A percentile compares a stretch with the other conserved stretches of the same genome.
Conservation (phyloP, 2,113 vertebrate species). For the Seriola aureovittata region DNA sequence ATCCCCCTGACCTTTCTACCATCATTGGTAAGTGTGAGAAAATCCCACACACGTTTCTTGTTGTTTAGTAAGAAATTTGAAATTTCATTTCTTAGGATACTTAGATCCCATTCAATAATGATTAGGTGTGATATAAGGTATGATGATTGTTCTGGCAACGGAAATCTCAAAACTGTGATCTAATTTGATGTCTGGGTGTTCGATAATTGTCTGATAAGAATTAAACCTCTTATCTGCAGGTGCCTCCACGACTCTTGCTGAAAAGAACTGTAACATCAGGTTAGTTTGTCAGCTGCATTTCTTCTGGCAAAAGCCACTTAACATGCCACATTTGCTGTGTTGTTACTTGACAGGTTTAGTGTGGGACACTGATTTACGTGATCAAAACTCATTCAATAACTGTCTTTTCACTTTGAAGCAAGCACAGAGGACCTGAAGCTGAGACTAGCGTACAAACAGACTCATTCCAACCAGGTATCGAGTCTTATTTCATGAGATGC, state of each 20-base stretch:
- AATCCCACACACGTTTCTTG: not conserved
- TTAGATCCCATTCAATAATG: not conserved
- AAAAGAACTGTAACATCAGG: conserved; percentile 48
- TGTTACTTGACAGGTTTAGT: not conserved
- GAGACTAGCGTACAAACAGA: not conserved
- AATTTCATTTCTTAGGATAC: not conserved
- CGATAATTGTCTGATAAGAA: not conserved
- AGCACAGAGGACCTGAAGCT: not conserved
- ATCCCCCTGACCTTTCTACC: conserved; percentile 86
- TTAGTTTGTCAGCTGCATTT: conserved; percentile 19
- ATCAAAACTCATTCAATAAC: not conserved
- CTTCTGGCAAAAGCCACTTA: not conserved
- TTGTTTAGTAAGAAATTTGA: not conserved
- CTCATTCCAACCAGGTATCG: conserved; percentile 46
- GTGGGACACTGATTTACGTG: not conserved
- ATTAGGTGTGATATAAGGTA: not conserved
- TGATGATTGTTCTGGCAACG: not conserved
- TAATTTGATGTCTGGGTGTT: not conserved
- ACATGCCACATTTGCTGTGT: not conserved
- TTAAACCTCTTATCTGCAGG: conserved; percentile 58
- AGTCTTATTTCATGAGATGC: not conserved
- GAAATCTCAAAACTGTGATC: not conserved
- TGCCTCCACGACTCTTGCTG: conserved; percentile 30
- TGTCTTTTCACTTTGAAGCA: conserved; percentile 9
- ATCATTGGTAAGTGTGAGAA: conserved; percentile 84